Conservation (phyloP, 1,140 invertebrate genomes). For the Sminthurinus signatus region DNA sequence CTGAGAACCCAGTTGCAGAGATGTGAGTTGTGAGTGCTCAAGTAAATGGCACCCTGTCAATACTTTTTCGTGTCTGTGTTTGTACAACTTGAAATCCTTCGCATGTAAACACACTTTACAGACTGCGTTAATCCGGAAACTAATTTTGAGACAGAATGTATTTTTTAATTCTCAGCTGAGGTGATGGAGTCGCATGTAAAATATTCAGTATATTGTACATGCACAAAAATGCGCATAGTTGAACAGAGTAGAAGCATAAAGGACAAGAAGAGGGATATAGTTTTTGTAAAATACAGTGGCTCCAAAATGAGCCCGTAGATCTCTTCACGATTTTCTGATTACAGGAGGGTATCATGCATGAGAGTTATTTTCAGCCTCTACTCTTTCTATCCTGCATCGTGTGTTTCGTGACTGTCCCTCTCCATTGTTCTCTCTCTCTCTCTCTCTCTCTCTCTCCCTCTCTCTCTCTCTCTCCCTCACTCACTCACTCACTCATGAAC, state of each 20-base stretch:
- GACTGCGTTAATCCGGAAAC: background rate
- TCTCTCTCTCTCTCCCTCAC: too few relatives aligned
- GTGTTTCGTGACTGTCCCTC: background rate
- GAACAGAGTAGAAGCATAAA: background rate
- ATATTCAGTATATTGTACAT: background rate
- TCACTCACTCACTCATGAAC: too few relatives aligned
- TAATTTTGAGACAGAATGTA: background rate
- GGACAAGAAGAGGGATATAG: too few relatives aligned
- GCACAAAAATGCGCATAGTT: background rate
- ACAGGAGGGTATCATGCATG: slow-evolving; percentile 9
- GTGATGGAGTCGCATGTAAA: background rate
- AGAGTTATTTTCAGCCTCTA: slow-evolving; percentile 8
- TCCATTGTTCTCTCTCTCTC: background rate
- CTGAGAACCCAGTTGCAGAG: too few relatives aligned
- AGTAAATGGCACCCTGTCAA: slow-evolving; percentile 18
- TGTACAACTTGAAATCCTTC: too few relatives aligned
- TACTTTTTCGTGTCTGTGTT: background rate
- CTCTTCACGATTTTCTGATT: slow-evolving; percentile 10
- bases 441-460: background rate
- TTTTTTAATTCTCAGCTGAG: background rate
- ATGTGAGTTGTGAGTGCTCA: background rate
- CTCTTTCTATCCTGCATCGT: too few relatives aligned
- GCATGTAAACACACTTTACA: background rate
- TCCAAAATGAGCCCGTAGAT: slow-evolving; percentile 7
- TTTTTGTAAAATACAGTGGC: slow-evolving; percentile 7